Evolutionary conservation across 2,797 vertebrate species (phyloP).

Genomic region (Notolepis coatsorum): DNA sequence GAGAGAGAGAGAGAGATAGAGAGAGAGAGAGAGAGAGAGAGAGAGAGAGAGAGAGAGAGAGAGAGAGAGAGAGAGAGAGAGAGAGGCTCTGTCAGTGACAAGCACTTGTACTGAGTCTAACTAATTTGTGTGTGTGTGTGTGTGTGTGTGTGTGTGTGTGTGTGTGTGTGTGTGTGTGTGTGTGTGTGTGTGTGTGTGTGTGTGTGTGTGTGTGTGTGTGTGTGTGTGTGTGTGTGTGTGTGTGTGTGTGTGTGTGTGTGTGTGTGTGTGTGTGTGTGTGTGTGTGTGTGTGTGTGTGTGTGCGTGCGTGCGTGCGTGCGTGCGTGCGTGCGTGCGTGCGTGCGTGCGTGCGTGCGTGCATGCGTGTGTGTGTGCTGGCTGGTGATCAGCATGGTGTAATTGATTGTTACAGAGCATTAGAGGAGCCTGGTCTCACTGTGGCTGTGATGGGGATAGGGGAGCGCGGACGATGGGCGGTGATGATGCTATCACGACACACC

Average conservation of each 20-base stretch:
- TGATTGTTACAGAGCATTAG: conserved; percentile 67
- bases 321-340: conserved; percentile 2
- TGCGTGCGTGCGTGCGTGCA: conserved; percentile 2
- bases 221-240: neutral
- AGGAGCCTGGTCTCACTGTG: conserved; percentile 49
- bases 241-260: neutral
- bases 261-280: neutral
- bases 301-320: neutral
- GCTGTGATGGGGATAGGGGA: conserved; percentile 41
- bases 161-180: conserved; percentile 9
- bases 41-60: conserved; percentile 3
- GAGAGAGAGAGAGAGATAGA: too few relatives aligned
- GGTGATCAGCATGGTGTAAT: conserved; percentile 25
- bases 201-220: neutral
- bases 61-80: neutral
- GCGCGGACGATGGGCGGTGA: conserved; percentile 27
- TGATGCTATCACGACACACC: neutral
- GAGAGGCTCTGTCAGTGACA: too few relatives aligned
- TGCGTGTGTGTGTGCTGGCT: conserved; percentile 23
- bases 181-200: conserved; percentile 8
- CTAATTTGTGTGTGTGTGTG: neutral
- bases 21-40: too few relatives aligned
- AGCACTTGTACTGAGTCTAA: neutral
- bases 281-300: neutral
- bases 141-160: conserved; percentile 6